Evolutionary conservation across 1,140 invertebrate genomes (phyloP).

Genomic region (Octopus bimaculoides): DNA sequence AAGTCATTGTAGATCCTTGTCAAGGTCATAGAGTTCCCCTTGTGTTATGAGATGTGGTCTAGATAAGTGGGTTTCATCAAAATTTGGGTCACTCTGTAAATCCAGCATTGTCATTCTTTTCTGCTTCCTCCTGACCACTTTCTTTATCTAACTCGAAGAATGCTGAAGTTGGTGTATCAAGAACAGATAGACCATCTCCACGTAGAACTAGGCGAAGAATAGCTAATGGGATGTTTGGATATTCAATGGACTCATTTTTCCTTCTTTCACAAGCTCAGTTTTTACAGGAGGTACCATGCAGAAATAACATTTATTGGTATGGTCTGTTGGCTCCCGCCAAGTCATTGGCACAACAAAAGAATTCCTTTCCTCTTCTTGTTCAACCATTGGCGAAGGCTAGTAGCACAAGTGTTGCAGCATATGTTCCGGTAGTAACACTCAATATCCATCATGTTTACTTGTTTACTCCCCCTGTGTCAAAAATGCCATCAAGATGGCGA

Average conservation of each 20-base stretch:
- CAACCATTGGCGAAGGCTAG: slow-evolving; percentile 3
- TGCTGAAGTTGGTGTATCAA: background rate
- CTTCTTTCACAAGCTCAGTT: background rate
- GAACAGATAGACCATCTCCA: background rate
- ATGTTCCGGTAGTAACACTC: too few species aligned
- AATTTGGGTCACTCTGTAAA: background rate
- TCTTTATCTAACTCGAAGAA: background rate
- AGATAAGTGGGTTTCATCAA: background rate
- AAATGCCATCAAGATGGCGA: too few species aligned
- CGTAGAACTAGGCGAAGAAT: background rate
- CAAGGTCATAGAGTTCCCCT: background rate
- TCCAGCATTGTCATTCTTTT: too few species aligned
- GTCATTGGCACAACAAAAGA: slow-evolving; percentile 6
- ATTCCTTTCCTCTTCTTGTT: background rate
- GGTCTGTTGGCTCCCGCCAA: background rate
- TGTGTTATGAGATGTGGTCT: slow-evolving; percentile 4
- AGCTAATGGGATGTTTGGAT: slow-evolving; percentile 1
- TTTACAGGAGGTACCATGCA: background rate
- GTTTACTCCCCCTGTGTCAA: too few species aligned
- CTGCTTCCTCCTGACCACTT: background rate
- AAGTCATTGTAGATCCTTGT: background rate
- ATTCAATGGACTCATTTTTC: background rate
- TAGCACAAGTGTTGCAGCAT: slow-evolving; percentile 4
- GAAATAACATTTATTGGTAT: slow-evolving; percentile 1
- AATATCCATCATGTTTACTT: too few species aligned